A percentile compares a stretch with the other conserved stretches of the same genome.
These are phyloP conservation scores for Drosophila nikananu DNA, from an alignment of 1,140 invertebrate species.

Conservation along the genomic window DNA sequence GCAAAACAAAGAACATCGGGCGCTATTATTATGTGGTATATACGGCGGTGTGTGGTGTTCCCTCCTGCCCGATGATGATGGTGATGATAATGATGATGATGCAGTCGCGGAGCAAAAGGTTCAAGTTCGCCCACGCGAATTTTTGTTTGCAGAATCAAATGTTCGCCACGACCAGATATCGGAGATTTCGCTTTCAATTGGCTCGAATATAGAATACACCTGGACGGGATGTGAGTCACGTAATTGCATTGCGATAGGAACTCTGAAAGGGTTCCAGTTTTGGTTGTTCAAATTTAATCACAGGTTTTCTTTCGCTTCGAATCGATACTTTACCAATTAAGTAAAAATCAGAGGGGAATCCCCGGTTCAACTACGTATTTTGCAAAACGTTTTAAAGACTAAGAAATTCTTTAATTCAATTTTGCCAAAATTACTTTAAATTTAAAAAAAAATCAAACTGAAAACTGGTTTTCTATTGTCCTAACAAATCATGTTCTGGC, in stretches of 20 bases:
- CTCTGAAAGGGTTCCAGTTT: background rate
- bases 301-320: background rate
- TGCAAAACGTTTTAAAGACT: background rate
- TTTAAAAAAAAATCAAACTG: background rate
- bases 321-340: background rate
- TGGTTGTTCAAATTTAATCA: background rate
- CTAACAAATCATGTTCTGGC: too few relatives aligned
- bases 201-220: background rate
- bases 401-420: background rate
- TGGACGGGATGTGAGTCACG: constrained; percentile 6
- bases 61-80: background rate
- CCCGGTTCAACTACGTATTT: background rate
- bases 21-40: constrained; percentile 17
- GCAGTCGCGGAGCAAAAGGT: constrained; percentile 34
- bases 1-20: constrained; percentile 20
- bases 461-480: background rate
- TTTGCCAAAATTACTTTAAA: background rate
- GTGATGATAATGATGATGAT: background rate
- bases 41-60: background rate
- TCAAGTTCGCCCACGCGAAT: constrained; percentile 63
- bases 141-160: constrained; percentile 6
- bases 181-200: constrained; percentile 15
- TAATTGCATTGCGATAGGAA: background rate
- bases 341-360: background rate
- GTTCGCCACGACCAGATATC: constrained; percentile 16